Percentiles rank a stretch among this genome's conserved stretches.
phyloP scores from a whole-genome alignment of 2,888 invertebrate genomes.

The Oxystoma pomonae region DNA sequence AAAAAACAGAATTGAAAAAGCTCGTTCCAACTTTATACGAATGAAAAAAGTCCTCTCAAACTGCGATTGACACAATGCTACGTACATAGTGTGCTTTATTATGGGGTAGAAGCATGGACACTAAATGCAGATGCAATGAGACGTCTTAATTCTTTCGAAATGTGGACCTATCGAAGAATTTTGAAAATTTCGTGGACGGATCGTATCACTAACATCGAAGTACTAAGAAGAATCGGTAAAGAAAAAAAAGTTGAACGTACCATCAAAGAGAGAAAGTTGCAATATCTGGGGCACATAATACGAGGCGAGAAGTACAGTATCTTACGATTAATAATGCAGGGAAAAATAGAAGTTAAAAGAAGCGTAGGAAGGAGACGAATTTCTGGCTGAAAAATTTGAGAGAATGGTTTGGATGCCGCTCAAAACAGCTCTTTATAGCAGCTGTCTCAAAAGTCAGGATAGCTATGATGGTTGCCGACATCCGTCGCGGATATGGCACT shows the following conservation, averaged over 20 bases:
- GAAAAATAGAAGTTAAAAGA: background rate
- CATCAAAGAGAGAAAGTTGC: background rate
- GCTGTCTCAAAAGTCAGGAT: background rate
- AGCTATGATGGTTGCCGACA: constrained; percentile 1
- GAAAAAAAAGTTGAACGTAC: background rate
- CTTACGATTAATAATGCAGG: background rate
- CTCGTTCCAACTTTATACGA: background rate
- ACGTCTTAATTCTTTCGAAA: background rate
- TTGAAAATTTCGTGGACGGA: background rate
- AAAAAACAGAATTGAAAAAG: background rate
- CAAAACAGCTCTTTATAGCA: background rate
- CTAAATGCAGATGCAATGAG: background rate
- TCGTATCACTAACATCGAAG: background rate
- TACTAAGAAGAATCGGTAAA: background rate
- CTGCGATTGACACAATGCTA: background rate
- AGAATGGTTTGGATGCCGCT: background rate
- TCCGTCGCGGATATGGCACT: background rate
- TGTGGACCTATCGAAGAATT: background rate
- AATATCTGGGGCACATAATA: background rate
- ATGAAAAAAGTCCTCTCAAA: background rate
- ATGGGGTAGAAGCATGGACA: background rate
- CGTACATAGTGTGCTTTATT: background rate
- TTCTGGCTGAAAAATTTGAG: constrained; percentile 1
- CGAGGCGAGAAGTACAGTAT: background rate
- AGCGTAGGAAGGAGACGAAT: background rate